Base-by-base conservation (phyloP, 2,888 invertebrate genomes). In the Drosophila lacicola region DNA sequence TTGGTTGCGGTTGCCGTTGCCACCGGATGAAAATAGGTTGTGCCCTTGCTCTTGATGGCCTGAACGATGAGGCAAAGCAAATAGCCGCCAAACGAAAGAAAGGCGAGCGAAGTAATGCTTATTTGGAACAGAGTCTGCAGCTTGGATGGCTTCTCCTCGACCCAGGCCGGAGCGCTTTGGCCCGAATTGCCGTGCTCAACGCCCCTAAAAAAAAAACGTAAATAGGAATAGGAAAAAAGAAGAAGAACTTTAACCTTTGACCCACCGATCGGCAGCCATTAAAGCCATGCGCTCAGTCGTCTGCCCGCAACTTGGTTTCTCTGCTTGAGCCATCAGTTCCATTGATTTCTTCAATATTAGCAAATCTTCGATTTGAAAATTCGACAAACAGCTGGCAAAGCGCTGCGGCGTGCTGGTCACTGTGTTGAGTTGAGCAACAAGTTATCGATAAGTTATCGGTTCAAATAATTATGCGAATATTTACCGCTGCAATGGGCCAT, bases 71-170 rank as follows among this genome's bases (percentile, higher is more conserved):
- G 92, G 81, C 96, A 96, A 2, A 97, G 90, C 19, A 97, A 92
- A 89, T 97, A 97, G 1, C 97, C 97, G 0, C 96, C 97, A 84
- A 97, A 97, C 0, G 97, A 97, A 8, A 97, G 92, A 92, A 97
- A 97, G 0, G 97, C 95, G 56, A 97, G 92, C 0, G 96, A 95
- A 0, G 97, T 96, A 10, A 97, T 94, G 0, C 96, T 95, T 77
- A 96, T 93, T 71, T 96, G 95, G 86, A 97, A 97, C 54, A 97
- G 94, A 47, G 95, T 95, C 75, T 95, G 95, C 51, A 96, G 93
- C 90, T 95, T 95, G 4, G 94, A 94, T 29, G 94, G 93, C 68
- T 94, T 93, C 45, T 92, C 84, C n/a, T 91, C 91, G 8, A 45
- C 44, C 81, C 89, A 89, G 11, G 69, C 29, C 33, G 34, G 53